A percentile compares a stretch with the other conserved stretches of the same genome.
Conservation (phyloP, 2,888 invertebrate species). For the Sarcophaga caerulescens region DNA sequence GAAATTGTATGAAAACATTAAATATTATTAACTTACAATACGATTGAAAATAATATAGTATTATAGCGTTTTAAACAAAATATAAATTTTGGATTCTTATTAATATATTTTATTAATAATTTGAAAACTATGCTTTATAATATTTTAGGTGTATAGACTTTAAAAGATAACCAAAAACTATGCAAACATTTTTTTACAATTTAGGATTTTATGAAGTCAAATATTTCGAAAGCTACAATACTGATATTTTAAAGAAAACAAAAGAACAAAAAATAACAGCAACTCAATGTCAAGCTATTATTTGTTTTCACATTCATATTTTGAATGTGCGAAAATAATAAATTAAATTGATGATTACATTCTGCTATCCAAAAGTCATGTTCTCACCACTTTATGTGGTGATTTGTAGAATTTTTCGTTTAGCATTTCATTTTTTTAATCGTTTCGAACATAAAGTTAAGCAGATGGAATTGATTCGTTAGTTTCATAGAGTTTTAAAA, state of each 20-base stretch:
- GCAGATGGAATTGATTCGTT: too few species aligned
- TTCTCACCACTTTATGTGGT: too few species aligned
- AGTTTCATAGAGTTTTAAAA: too few species aligned
- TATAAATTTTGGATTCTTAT: slow-evolving; percentile 29
- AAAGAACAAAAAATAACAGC: too few species aligned
- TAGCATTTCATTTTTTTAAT: too few species aligned
- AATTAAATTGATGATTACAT: not conserved
- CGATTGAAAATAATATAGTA: not conserved
- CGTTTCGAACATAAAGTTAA: too few species aligned
- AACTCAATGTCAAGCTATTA: not conserved
- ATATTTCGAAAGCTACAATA: not conserved
- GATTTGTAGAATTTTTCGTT: too few species aligned
- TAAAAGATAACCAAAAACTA: slow-evolving; percentile 14
- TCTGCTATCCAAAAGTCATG: not conserved
- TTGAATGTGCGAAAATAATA: not conserved
- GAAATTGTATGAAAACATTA: too few species aligned
- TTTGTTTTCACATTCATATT: not conserved
- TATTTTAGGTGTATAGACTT: not conserved
- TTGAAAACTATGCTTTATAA: slow-evolving; percentile 47
- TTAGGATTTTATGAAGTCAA: not conserved
- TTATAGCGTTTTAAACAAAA: slow-evolving; percentile 32
- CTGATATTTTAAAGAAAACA: not conserved
- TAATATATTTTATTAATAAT: slow-evolving; percentile 36
- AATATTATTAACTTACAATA: too few species aligned
- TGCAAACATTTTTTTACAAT: slow-evolving; percentile 48